A percentile compares a stretch with the other conserved stretches of the same genome.
These are phyloP conservation scores for Patiria pectinifera DNA, from an alignment of 53 echinoderm and acorn worm genomes.

Conservation along the genomic window DNA sequence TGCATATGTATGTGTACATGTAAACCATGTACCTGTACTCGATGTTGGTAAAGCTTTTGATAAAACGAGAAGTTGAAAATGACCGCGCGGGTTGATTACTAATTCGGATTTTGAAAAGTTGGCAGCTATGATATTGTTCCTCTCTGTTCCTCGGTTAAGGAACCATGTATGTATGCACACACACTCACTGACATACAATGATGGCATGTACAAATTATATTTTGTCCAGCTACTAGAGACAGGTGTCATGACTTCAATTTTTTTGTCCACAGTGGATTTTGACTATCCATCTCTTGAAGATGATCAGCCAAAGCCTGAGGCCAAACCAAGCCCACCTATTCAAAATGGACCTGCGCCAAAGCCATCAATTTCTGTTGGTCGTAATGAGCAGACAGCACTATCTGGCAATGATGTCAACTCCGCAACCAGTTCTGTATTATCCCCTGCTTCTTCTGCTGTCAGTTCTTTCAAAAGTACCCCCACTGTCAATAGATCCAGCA, in stretches of 20 bases:
- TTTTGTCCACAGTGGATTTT: constrained; percentile 64
- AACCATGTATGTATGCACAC: no score
- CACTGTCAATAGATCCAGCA: constrained; percentile 40
- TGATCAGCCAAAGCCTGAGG: constrained; percentile 43
- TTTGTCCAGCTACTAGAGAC: neutral
- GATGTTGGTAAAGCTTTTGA: no score
- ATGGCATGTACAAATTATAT: neutral
- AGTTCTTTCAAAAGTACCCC: constrained; percentile 31
- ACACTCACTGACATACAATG: no score
- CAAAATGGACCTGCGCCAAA: neutral
- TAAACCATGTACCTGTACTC: no score
- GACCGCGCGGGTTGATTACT: no score
- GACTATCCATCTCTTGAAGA: constrained; percentile 71
- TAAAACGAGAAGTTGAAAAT: no score
- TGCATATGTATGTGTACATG: no score
- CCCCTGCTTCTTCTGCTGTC: neutral
- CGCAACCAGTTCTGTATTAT: neutral
- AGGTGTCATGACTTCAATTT: neutral
- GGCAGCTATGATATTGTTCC: no score
- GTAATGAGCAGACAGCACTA: constrained; percentile 1
- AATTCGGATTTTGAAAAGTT: no score
- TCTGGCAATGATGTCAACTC: neutral
- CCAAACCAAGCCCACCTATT: neutral
- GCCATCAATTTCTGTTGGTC: neutral
- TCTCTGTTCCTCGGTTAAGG: no score